phyloP scores from a whole-genome alignment of 2,888 invertebrate genomes.

The Dicranocentrus wangi region DNA sequence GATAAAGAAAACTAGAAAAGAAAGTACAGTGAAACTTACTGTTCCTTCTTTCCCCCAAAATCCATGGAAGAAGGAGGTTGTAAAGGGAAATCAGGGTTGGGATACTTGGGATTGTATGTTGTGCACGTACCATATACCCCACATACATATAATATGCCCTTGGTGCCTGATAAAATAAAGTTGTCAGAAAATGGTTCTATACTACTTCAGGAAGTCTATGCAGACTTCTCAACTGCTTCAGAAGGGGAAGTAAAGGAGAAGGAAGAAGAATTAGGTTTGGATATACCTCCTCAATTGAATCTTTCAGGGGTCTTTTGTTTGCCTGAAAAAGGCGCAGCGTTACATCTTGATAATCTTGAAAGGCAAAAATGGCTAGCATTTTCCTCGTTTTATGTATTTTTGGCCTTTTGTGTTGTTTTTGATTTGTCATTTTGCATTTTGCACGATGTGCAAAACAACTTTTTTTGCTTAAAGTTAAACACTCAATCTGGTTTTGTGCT shows the following conservation, averaged over 20 bases:
- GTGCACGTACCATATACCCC: conserved; percentile 4
- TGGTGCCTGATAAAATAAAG: conserved; percentile 8
- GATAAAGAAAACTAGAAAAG: conserved; percentile 14
- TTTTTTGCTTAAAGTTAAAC: too few relatives aligned
- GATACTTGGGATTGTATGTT: neutral
- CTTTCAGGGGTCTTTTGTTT: neutral
- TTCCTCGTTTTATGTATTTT: too few relatives aligned
- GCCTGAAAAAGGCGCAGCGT: neutral
- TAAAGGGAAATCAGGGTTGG: neutral
- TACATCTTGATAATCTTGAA: too few relatives aligned
- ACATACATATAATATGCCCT: too few relatives aligned
- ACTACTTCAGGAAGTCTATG: neutral
- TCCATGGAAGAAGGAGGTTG: conserved; percentile 19
- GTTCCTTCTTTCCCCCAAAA: conserved; percentile 25
- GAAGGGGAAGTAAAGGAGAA: neutral
- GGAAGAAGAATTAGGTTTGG: conserved; percentile 6
- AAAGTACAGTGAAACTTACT: conserved; percentile 46
- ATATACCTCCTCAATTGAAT: conserved; percentile 2
- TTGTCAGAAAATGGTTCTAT: conserved; percentile 7
- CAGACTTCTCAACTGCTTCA: neutral
- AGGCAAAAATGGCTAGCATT: too few relatives aligned
- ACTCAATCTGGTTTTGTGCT: too few relatives aligned
- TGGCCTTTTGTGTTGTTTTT: too few relatives aligned
- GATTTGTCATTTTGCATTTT: too few relatives aligned
- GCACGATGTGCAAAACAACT: too few relatives aligned